Evolutionary conservation across 2,888 invertebrate genomes (phyloP), one percentile per base, ranked within the genome.

Genomic region (Epiblema foenella): DNA sequence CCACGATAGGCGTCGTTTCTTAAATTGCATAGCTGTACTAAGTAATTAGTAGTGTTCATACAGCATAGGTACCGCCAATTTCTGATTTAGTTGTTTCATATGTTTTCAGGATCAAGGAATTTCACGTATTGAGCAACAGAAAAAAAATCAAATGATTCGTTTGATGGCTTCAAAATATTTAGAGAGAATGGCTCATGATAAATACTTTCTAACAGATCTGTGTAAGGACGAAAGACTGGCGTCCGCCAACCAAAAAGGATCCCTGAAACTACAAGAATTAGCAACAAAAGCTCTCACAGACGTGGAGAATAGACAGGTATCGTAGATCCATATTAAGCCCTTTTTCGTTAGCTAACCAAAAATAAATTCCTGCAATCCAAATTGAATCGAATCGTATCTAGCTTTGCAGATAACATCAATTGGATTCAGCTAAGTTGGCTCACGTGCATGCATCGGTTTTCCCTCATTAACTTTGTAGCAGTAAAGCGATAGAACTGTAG

Each of bases 121-220:
- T 80, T 89, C 90, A 68, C 85, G 85, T 15, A 83, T 88, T 68
- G 89, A 91, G 81, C 89, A 88, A 82, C 91, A 91, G 73, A 88
- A 81, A 77, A 78, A 83, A 62, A 82, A 89, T 69, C 87, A 88
- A 81, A 89, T 90, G 78, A 88, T 88, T 69, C 87, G 90, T 59
- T 79, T 92, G 83, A 91, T 93, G 91, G 88, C 91, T 63, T 91
- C 91, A 62, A 91, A 91, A 83, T 93, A 92, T 85, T 86, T 93
- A 82, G 89, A 89, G 76, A 85, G 90, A 82, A 93, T 93, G 93
- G 91, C 92, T 64, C 90, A 92, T 77, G 93, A 93, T 82, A 92
- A 93, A 85, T 85, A 92, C 83, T 93, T 93, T 77, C 85, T 93
- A 74, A 89, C 83, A 60, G 84, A 83, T 58, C 78, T 92, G 68